Conservation (phyloP, 2,888 invertebrate genomes). For the Harmothoe impar region DNA sequence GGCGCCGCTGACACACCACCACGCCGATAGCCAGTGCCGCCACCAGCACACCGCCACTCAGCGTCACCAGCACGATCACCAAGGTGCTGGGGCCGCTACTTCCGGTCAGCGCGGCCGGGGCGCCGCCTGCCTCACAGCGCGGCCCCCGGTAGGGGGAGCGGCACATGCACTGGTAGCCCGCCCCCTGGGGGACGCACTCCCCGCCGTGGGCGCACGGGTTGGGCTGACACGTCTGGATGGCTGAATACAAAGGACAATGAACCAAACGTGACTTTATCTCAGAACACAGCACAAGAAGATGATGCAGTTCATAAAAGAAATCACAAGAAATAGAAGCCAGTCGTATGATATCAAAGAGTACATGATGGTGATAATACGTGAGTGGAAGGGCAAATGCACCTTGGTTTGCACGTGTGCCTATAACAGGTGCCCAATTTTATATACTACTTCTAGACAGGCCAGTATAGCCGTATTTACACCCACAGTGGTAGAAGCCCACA, state of each 20-base stretch:
- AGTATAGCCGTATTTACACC: too few species aligned
- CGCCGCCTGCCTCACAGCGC: background rate
- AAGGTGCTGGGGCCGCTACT: background rate
- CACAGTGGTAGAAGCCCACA: too few species aligned
- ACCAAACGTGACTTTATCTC: too few species aligned
- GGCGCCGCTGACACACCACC: slow-evolving; percentile 2
- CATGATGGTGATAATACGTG: too few species aligned
- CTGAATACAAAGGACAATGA: background rate
- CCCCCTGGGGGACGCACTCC: background rate
- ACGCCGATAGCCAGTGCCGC: background rate
- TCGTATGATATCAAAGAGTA: too few species aligned
- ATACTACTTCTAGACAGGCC: too few species aligned
- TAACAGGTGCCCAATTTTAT: too few species aligned
- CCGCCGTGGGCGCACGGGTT: slow-evolving; percentile 26
- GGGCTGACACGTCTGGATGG: background rate
- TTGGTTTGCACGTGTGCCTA: too few species aligned
- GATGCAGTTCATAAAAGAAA: too few species aligned
- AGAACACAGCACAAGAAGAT: too few species aligned
- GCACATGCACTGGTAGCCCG: background rate
- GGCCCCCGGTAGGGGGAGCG: background rate
- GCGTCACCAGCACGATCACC: slow-evolving; percentile 20
- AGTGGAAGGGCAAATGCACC: too few species aligned
- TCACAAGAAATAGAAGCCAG: too few species aligned
- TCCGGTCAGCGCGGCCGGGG: background rate
- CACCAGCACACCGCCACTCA: slow-evolving; percentile 6